Base-by-base conservation (phyloP, 2,888 invertebrate species). In the Oxyteleia sp. region DNA sequence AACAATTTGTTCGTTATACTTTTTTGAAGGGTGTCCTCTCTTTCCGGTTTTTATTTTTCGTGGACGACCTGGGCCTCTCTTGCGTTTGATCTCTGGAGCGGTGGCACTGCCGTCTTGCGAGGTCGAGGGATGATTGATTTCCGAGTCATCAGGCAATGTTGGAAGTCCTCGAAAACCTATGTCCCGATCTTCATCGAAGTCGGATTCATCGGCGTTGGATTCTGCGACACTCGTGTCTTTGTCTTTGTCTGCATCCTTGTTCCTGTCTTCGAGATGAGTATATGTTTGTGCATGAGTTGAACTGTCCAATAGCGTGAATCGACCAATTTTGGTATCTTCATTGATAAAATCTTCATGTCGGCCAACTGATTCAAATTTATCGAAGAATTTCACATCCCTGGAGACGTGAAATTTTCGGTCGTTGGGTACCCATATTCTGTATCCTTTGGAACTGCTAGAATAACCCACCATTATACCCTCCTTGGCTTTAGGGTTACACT, bases 391-490 rank as follows among this genome's bases (percentile, higher is more conserved):
- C 0, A 85, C 74, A 23, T 85, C 75, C 32, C 85, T 43, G 0
- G 84, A 51, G 13, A 85, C 53, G 20, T 69, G 45, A 5, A 82
- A 35, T 7, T 16, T 49, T 10, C 16, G 66, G n/a, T 78, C 57
- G 0, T 32, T 38, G 0, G 69, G 59, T 11, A 81, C 43, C 84
- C 84, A 85, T 0, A 84, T 43, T n/a, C 72, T 13, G 15, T 80
- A 85, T 13, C 61, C 83, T 11, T 84, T 81, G 2, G 83, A 76
- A 5, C 43, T n/a, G 13, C 74, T 74, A 0, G 84, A 84, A 20
- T 84, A 85, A 2, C 85, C 83, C 0, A 84, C 32, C 20, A 84
- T 66, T n/a, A n/a, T 2, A n/a, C 38, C 38, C 1, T n/a, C 38
- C 38, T 38, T 38, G 38, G 38, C n/a, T n/a, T 80, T 74, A 11